Conservation (phyloP, 2,888 invertebrate species). For the Leuctra nigra region DNA sequence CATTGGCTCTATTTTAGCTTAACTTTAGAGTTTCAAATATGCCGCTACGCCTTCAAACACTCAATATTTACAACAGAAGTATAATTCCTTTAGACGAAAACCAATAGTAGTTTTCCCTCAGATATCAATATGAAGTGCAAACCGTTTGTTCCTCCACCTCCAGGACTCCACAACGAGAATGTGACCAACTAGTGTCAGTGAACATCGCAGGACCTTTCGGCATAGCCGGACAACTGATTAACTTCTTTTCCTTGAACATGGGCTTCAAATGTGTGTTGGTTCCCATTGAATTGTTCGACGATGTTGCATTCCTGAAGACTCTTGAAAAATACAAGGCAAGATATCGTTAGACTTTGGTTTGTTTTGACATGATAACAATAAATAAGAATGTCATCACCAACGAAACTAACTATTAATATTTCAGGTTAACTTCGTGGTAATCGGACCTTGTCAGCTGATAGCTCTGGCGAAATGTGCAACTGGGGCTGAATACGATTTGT, state of each 20-base stretch:
- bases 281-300: not conserved
- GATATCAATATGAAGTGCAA: too few relatives aligned
- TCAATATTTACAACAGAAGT: too few relatives aligned
- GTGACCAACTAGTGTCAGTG: not conserved
- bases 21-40: too few relatives aligned
- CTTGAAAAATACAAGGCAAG: not conserved
- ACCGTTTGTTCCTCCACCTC: too few relatives aligned
- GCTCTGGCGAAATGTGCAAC: not conserved
- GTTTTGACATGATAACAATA: not conserved
- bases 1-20: too few relatives aligned
- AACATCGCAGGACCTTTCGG: slow-evolving; percentile 7
- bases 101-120: too few relatives aligned
- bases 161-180: not conserved
- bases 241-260: not conserved
- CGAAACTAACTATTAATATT: not conserved
- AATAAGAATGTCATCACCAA: not conserved
- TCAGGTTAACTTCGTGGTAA: not conserved
- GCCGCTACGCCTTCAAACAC: too few relatives aligned
- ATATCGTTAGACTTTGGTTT: too few relatives aligned
- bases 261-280: not conserved
- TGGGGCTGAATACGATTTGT: not conserved
- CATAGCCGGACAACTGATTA: not conserved
- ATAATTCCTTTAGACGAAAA: too few relatives aligned
- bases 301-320: not conserved
- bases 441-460: not conserved